A percentile compares a stretch with the other conserved stretches of the same genome.
phyloP scores from a whole-genome alignment of 2,113 vertebrate genomes.

The Pagrus major region DNA sequence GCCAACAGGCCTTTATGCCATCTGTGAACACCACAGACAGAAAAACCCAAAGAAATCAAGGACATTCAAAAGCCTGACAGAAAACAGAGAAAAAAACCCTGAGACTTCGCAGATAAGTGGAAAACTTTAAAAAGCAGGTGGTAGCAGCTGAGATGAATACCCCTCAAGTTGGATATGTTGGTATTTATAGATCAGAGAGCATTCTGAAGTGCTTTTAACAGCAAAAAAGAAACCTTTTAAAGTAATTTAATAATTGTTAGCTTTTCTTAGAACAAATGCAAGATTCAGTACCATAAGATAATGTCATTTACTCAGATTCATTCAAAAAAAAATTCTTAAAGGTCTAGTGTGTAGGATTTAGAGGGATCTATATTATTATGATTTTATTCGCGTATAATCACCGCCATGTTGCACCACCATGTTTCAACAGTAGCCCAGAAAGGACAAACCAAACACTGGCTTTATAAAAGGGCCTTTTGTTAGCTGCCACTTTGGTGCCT shows the following conservation, averaged over 20 bases:
- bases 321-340: too few species aligned
- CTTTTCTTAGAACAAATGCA: background rate
- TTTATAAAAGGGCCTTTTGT: too few species aligned
- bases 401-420: too few species aligned
- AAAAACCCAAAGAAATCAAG: slow-evolving; percentile 8
- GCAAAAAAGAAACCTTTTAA: background rate
- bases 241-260: background rate
- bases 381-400: too few species aligned
- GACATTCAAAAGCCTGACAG: slow-evolving; percentile 9
- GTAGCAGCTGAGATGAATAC: slow-evolving; percentile 18
- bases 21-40: background rate
- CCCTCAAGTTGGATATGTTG: slow-evolving; percentile 23
- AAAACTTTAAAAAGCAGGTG: slow-evolving; percentile 24
- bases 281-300: background rate
- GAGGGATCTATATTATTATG: too few species aligned
- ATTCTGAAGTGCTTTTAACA: background rate
- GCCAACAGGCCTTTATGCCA: background rate
- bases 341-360: too few species aligned
- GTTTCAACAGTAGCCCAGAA: too few species aligned
- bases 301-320: background rate
- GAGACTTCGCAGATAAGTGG: slow-evolving; percentile 2
- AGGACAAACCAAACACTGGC: too few species aligned
- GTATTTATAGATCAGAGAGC: slow-evolving; percentile 62
- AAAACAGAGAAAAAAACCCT: slow-evolving; percentile 16
- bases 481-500: too few species aligned